These are phyloP conservation scores for Berghia stephanieae DNA, from an alignment of 1,140 invertebrate species.

Conservation along the genomic window DNA sequence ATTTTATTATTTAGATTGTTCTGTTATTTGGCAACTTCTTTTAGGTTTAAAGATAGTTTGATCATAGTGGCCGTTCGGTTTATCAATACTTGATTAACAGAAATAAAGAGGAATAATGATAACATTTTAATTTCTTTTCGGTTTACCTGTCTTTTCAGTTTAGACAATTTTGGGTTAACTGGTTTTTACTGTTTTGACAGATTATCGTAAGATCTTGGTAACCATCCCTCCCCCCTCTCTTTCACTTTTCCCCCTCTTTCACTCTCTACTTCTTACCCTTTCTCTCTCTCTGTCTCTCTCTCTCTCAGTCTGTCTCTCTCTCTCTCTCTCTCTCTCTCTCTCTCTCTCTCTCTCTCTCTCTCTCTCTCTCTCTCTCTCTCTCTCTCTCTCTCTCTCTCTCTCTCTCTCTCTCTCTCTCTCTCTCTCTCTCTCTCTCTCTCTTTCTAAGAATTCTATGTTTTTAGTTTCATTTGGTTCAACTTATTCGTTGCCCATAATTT, in stretches of 20 bases:
- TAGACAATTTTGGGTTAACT: too few species aligned
- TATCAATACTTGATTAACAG: background rate
- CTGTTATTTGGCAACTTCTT: too few species aligned
- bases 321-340: background rate
- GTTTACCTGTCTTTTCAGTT: conserved; percentile 1
- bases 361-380: background rate
- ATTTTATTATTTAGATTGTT: too few species aligned
- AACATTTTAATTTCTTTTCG: background rate
- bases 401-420: background rate
- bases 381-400: background rate
- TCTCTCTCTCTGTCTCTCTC: conserved; percentile 4
- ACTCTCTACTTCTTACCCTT: background rate
- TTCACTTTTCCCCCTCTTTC: conserved; percentile 9
- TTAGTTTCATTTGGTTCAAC: too few species aligned
- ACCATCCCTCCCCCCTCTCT: conserved; percentile 12
- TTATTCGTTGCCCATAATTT: too few species aligned
- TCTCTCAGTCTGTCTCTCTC: conserved; percentile 8
- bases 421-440: too few species aligned
- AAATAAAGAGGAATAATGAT: background rate
- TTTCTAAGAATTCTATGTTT: too few species aligned
- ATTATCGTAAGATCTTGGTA: too few species aligned
- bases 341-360: background rate
- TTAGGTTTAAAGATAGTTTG: background rate
- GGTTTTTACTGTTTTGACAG: too few species aligned
- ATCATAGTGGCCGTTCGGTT: background rate